These are phyloP conservation scores for Papilio polytes DNA, from an alignment of 1,140 invertebrate genomes.

Conservation along the genomic window DNA sequence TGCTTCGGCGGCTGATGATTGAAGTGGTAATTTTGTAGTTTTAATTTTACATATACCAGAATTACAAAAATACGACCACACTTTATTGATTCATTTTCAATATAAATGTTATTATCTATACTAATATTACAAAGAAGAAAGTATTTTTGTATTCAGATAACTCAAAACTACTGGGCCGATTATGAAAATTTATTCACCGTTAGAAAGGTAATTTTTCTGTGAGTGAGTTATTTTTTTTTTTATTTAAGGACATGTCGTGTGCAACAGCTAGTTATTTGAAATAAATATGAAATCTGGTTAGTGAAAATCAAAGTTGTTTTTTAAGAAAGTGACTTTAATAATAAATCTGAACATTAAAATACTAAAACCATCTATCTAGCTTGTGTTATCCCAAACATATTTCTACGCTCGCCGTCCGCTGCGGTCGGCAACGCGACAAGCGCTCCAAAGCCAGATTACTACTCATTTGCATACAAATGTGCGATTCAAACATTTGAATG, in stretches of 20 bases:
- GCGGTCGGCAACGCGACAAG: constrained; percentile 28
- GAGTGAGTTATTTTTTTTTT: too few species aligned
- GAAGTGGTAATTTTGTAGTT: background rate
- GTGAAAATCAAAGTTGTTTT: too few species aligned
- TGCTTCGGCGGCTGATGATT: background rate
- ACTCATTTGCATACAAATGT: constrained; percentile 81
- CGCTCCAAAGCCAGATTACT: constrained; percentile 68
- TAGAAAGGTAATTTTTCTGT: too few species aligned
- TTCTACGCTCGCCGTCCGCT: background rate
- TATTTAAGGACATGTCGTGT: too few species aligned
- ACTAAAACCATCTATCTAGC: constrained; percentile 23
- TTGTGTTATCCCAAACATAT: constrained; percentile 24
- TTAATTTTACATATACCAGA: background rate
- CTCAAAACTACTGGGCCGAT: too few species aligned
- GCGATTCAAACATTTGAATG: constrained; percentile 69
- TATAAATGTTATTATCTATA: too few species aligned
- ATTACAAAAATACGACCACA: background rate
- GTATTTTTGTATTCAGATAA: too few species aligned
- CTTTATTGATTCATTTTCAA: too few species aligned
- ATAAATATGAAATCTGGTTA: too few species aligned
- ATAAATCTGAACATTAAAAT: background rate
- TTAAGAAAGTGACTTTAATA: background rate
- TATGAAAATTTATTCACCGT: too few species aligned
- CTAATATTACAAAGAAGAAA: too few species aligned
- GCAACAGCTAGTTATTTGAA: too few species aligned